A percentile compares a stretch with the other conserved stretches of the same genome.
Evolutionary conservation across 2,113 vertebrate species (phyloP).

Genomic region (Opisthocomus hoazin): DNA sequence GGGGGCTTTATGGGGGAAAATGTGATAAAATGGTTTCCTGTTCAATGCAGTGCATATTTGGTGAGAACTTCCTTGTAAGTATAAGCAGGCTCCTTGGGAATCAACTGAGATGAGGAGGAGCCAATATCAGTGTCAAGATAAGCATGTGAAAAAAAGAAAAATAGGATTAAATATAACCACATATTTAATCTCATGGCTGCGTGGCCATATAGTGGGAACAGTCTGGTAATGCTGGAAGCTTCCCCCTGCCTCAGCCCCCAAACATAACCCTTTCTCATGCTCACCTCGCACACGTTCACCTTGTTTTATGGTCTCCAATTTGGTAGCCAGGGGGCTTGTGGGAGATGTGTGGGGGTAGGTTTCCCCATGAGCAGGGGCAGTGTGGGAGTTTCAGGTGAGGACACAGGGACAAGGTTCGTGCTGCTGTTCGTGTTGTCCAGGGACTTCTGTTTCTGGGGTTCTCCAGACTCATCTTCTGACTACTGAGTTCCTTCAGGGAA

Average conservation of each 20-base stretch:
- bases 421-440: too few species aligned
- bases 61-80: not conserved
- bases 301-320: not conserved
- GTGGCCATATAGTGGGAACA: not conserved
- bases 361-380: too few species aligned
- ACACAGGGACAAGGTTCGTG: too few species aligned
- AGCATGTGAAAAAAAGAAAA: not conserved
- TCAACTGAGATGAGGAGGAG: not conserved
- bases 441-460: too few species aligned
- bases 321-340: too few species aligned
- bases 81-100: not conserved
- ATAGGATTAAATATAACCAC: not conserved
- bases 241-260: not conserved
- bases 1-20: too few species aligned
- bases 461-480: too few species aligned
- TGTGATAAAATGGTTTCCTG: too few species aligned
- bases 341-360: too few species aligned
- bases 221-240: not conserved
- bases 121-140: not conserved
- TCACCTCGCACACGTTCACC: accelerated
- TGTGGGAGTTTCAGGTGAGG: too few species aligned
- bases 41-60: too few species aligned
- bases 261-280: not conserved
- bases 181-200: not conserved
- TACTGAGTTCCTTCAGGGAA: too few species aligned